These are phyloP conservation scores for Holocentrus rufus DNA, from an alignment of 2,797 vertebrate genomes.

Conservation along the genomic window DNA sequence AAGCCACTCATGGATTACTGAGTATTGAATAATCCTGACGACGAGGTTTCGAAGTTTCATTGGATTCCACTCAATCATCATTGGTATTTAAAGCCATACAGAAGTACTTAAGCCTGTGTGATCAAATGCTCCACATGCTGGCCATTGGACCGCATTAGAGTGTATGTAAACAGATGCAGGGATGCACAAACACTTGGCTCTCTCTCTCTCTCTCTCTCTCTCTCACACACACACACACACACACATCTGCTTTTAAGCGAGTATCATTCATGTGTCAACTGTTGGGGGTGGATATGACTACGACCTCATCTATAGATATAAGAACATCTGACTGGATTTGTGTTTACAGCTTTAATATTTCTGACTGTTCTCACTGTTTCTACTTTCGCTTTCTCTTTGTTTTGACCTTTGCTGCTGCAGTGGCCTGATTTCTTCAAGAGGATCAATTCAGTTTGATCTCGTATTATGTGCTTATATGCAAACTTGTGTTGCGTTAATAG, in stretches of 20 bases:
- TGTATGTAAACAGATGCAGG: conserved; percentile 41
- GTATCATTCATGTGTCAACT: conserved; percentile 34
- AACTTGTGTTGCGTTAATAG: too few relatives aligned
- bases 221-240: background rate
- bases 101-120: conserved; percentile 31
- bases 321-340: conserved; percentile 16
- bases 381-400: background rate
- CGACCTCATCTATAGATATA: conserved; percentile 32
- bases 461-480: too few relatives aligned
- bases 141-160: conserved; percentile 33
- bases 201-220: too few relatives aligned
- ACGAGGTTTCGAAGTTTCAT: conserved; percentile 26
- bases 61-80: conserved; percentile 33
- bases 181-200: conserved; percentile 14
- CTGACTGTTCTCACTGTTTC: background rate
- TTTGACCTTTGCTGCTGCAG: background rate
- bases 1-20: conserved; percentile 56
- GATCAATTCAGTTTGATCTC: background rate
- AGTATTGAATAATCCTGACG: conserved; percentile 56
- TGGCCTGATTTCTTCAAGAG: background rate
- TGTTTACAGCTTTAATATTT: conserved; percentile 6
- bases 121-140: conserved; percentile 22
- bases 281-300: conserved; percentile 11
- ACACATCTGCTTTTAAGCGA: conserved; percentile 16
- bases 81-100: conserved; percentile 39